Evolutionary conservation across 1,140 invertebrate genomes (phyloP).

Genomic region (Aphaenogaster floridana): DNA sequence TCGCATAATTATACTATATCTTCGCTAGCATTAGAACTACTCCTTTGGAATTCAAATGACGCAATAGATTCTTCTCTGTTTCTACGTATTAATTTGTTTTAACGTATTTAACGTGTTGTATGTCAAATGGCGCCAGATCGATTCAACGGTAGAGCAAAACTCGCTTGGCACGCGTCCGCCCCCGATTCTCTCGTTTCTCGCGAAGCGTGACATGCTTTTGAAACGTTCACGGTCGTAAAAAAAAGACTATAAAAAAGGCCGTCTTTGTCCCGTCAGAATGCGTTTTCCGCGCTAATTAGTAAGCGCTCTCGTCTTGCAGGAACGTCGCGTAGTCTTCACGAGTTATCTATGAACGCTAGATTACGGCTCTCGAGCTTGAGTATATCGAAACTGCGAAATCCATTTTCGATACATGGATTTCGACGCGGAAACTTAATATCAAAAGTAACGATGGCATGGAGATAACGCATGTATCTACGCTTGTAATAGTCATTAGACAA

Average conservation of each 20-base stretch:
- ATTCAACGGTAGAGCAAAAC: conserved; percentile 45
- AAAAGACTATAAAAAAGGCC: conserved; percentile 8
- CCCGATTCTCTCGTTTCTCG: conserved; percentile 19
- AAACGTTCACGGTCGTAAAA: conserved; percentile 43
- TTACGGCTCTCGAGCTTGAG: background rate
- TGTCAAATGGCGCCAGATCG: conserved; percentile 15
- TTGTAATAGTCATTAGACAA: background rate
- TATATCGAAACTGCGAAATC: background rate
- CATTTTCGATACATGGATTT: background rate
- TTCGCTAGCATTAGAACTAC: background rate
- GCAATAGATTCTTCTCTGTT: background rate
- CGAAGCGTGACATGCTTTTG: conserved; percentile 39
- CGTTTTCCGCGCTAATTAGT: conserved; percentile 46
- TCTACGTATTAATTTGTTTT: background rate
- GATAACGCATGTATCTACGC: background rate
- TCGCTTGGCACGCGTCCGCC: conserved; percentile 24
- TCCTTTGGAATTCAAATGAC: background rate
- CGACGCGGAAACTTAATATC: background rate
- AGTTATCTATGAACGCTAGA: background rate
- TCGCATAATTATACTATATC: background rate
- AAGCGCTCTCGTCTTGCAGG: background rate
- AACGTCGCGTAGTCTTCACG: background rate
- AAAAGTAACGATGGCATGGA: background rate
- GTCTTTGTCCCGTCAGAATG: conserved; percentile 11
- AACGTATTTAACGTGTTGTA: background rate